These are phyloP conservation scores for Urosaurus nigricauda DNA, from an alignment of 2,797 vertebrate species.

Conservation along the genomic window DNA sequence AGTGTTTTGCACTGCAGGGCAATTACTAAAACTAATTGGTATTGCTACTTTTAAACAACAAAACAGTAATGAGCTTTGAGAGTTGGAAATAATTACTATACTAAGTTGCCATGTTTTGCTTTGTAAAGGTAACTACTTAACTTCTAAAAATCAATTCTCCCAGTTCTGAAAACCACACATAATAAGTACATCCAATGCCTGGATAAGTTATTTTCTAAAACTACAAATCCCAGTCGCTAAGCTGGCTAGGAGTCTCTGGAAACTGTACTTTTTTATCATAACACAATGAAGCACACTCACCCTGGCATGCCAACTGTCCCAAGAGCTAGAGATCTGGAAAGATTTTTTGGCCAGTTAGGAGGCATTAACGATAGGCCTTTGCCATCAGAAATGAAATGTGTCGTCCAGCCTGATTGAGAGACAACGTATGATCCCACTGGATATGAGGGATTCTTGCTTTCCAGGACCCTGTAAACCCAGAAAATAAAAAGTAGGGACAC, in stretches of 20 bases:
- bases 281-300: conserved; percentile 74
- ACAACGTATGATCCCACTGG: conserved; percentile 81
- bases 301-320: conserved; percentile 92
- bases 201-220: too few species aligned
- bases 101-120: too few species aligned
- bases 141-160: too few species aligned
- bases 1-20: too few species aligned
- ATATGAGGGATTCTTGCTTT: conserved; percentile 88
- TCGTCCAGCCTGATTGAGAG: conserved; percentile 85
- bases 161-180: conserved; percentile 17
- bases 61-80: too few species aligned
- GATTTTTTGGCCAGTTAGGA: conserved; percentile 84
- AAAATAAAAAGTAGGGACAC: conserved; percentile 5
- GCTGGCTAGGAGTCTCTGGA: too few species aligned
- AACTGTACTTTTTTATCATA: too few species aligned
- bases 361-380: conserved; percentile 76
- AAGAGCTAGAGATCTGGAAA: conserved; percentile 87
- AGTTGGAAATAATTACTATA: too few species aligned
- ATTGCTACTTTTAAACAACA: too few species aligned
- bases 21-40: too few species aligned
- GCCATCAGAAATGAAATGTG: conserved; percentile 85
- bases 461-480: conserved; percentile 81
- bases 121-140: too few species aligned
- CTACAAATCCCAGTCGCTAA: too few species aligned
- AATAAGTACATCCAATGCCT: not conserved